Evolutionary conservation across 2,113 vertebrate species (phyloP).

Genomic region (Psophia crepitans): DNA sequence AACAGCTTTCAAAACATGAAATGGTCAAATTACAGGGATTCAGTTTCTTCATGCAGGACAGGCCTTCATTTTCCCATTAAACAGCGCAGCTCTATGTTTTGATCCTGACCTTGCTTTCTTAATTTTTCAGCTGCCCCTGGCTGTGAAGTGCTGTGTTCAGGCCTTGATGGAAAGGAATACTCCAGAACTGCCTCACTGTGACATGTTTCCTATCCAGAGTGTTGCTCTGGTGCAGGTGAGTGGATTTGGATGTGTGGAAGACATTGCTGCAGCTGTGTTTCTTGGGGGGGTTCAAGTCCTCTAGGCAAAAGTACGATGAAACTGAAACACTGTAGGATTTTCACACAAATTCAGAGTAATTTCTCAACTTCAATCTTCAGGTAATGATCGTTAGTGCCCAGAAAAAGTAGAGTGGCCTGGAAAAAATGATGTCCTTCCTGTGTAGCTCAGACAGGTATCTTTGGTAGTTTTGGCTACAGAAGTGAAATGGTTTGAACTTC

Average conservation of each 20-base stretch:
- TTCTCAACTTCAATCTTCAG: background rate
- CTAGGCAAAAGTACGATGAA: background rate
- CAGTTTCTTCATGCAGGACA: background rate
- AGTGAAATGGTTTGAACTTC: background rate
- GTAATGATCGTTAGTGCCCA: background rate
- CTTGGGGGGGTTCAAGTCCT: background rate
- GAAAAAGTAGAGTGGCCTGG: background rate
- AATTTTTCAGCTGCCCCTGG: background rate
- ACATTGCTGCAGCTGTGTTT: background rate
- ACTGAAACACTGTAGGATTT: background rate
- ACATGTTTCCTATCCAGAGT: background rate
- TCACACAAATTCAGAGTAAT: background rate
- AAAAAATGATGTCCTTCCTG: background rate
- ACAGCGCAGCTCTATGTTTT: background rate
- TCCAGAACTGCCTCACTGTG: background rate
- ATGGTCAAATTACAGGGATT: background rate
- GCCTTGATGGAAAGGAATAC: background rate
- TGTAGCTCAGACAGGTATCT: background rate
- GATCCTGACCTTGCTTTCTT: background rate
- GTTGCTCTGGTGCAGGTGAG: background rate
- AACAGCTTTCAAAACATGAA: background rate
- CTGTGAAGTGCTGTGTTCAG: background rate
- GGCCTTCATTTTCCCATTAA: conserved; percentile 1
- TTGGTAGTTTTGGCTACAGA: background rate
- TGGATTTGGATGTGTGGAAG: background rate